Base-by-base conservation (phyloP, 1,140 invertebrate genomes). In the Plectrocnemia conspersa region DNA sequence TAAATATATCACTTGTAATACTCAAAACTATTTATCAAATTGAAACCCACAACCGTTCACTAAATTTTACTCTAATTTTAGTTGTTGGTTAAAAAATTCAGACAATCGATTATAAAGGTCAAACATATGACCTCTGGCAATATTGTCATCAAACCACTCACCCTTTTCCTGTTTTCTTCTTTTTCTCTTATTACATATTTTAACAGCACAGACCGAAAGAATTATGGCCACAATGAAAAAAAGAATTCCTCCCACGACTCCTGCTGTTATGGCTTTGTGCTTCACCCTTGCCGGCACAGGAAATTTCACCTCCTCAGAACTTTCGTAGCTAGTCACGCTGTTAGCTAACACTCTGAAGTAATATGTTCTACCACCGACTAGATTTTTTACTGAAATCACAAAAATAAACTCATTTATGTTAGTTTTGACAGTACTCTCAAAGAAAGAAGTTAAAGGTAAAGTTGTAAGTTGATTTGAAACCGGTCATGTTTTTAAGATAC, bases 151-250 rank as follows among this genome's bases (percentile, higher is more conserved):
- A 63, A n/a, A n/a, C 36, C 18, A 52, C 74, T 78, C 82, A 94
- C 92, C 91, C 90, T 94, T 95, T 78, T 95, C 91, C 76, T 94
- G 91, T 85, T 93, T 94, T 79, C 91, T 85, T 73, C 91, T 82
- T 75, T 94, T 95, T 68, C 91, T 78, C 76, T 95, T 93, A 80
- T 95, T 95, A 82, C 92, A 95, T 71, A 94, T 93, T 82, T 96
- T 96, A 65, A 97, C 92, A 63, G 91, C 89, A 79, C 92, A 95
- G 66, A 96, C 88, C 56, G 91, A 93, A 64, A 95, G 81, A 69
- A 95, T 95, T 72, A 96, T 94, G 68, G 92, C 91, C 64, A 94
- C 91, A 66, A 95, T 91, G 82, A 95, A 95, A 79, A 96, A 95
- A 63, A 96, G 80, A 65, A 97, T 89, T 58, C 92, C 92, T 62